These are phyloP conservation scores for Cephonodes hylas DNA, from an alignment of 2,888 invertebrate species.

Conservation along the genomic window DNA sequence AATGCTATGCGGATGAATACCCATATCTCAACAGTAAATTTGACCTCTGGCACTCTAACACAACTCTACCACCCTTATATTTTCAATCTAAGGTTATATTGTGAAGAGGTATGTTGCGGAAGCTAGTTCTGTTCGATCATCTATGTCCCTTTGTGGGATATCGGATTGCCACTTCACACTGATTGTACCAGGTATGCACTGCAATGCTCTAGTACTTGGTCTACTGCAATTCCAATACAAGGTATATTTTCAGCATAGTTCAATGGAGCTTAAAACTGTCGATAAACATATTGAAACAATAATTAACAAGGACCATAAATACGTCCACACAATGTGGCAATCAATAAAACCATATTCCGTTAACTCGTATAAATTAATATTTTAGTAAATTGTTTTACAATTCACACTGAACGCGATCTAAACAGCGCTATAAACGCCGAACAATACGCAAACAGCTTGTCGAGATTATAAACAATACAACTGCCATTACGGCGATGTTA, in stretches of 20 bases:
- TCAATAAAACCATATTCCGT: neutral
- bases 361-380: neutral
- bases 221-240: neutral
- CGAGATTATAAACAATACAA: slow-evolving; percentile 41
- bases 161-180: neutral
- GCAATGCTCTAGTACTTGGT: no score
- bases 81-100: no score
- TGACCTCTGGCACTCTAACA: no score
- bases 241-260: no score
- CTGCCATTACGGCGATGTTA: slow-evolving; percentile 49
- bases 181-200: neutral
- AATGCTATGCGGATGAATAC: no score
- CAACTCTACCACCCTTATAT: no score
- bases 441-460: slow-evolving; percentile 12
- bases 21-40: no score
- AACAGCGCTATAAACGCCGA: slow-evolving; percentile 8
- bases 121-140: no score
- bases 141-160: neutral
- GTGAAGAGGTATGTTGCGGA: no score
- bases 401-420: neutral
- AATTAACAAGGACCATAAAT: slow-evolving; percentile 3
- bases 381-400: slow-evolving; percentile 4
- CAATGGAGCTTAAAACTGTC: no score
- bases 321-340: neutral
- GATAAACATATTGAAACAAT: neutral